A percentile compares a stretch with the other conserved stretches of the same genome.
phyloP scores from a whole-genome alignment of 2,888 invertebrate genomes.

The Parelbella ahira region DNA sequence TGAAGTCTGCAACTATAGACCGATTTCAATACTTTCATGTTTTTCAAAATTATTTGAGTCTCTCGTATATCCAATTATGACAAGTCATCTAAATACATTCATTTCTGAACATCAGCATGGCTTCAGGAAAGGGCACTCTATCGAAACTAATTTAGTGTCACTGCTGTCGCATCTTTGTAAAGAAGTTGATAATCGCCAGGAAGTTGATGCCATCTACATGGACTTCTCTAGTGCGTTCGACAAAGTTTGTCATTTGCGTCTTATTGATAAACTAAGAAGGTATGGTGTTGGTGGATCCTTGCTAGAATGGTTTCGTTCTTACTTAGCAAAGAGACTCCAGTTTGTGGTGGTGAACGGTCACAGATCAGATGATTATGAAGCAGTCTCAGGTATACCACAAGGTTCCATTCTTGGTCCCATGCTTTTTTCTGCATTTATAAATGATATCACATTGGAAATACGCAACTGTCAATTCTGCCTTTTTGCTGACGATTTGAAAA shows the following conservation, averaged over 20 bases:
- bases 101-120: conserved; percentile 22
- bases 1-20: conserved; percentile 17
- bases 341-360: conserved; percentile 23
- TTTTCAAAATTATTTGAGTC: conserved; percentile 15
- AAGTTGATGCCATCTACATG: conserved; percentile 26
- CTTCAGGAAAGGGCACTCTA: conserved; percentile 11
- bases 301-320: conserved; percentile 25
- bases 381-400: conserved; percentile 27
- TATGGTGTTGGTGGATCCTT: conserved; percentile 20
- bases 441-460: conserved; percentile 15
- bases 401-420: conserved; percentile 28
- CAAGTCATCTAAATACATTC: conserved; percentile 2
- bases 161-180: conserved; percentile 1
- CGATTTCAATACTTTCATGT: conserved; percentile 18
- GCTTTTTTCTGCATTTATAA: conserved; percentile 25
- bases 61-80: conserved; percentile 9
- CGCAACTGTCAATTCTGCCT: conserved; percentile 20
- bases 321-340: conserved; percentile 21
- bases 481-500: conserved; percentile 31
- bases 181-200: conserved; percentile 11
- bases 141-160: conserved; percentile 15
- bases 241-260: conserved; percentile 16
- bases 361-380: conserved; percentile 14
- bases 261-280: conserved; percentile 13
- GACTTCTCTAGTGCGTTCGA: conserved; percentile 26